Conservation (phyloP, 2,113 vertebrate species). For the Pseudois nayaur region DNA sequence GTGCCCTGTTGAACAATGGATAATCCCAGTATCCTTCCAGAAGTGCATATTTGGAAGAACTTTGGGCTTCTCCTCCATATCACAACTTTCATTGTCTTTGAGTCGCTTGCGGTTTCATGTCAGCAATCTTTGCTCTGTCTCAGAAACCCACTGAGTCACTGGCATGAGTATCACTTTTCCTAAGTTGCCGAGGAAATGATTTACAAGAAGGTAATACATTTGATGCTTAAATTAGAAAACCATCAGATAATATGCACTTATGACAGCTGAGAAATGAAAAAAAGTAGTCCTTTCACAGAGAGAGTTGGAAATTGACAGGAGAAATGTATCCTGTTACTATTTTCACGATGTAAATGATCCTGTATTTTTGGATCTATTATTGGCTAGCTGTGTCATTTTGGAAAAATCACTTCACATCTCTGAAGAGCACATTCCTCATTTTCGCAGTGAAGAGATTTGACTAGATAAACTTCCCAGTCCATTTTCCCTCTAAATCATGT, state of each 20-base stretch:
- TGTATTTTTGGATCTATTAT: not conserved
- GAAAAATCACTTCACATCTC: not conserved
- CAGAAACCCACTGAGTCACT: not conserved
- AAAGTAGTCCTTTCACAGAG: not conserved
- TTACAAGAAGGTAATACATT: not conserved
- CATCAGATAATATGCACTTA: too few species aligned
- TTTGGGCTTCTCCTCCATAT: rapidly evolving
- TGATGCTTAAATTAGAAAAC: not conserved
- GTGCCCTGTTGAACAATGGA: not conserved
- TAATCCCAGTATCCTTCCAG: not conserved
- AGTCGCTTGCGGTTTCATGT: not conserved
- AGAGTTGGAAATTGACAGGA: not conserved
- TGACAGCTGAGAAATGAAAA: not conserved
- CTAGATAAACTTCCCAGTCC: too few species aligned
- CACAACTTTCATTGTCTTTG: not conserved
- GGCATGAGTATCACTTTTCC: not conserved
- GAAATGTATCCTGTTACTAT: not conserved
- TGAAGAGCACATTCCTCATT: not conserved
- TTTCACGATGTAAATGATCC: not conserved
- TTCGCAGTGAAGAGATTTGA: not conserved
- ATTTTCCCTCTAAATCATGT: not conserved
- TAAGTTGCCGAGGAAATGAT: not conserved
- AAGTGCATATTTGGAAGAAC: not conserved
- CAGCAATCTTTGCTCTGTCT: not conserved
- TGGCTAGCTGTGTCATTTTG: not conserved